These are phyloP conservation scores for Pteronura brasiliensis DNA, from an alignment of 2,113 vertebrate species.

Conservation along the genomic window DNA sequence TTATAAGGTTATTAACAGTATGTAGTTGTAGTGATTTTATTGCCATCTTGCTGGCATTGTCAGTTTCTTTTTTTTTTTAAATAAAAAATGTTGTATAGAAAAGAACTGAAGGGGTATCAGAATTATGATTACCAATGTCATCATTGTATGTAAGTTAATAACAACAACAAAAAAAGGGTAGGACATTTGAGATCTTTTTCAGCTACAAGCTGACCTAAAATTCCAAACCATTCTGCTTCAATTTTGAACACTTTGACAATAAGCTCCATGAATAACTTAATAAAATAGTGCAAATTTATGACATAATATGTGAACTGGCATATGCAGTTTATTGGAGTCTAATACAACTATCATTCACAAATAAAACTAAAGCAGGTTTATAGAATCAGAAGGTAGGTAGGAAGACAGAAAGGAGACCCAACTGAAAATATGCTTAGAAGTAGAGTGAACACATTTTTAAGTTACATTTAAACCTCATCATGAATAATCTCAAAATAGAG, in stretches of 20 bases:
- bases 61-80: constrained; percentile 4
- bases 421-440: not conserved
- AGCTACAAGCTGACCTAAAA: not conserved
- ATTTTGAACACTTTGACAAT: not conserved
- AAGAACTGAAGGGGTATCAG: not conserved
- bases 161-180: not conserved
- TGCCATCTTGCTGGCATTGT: not conserved
- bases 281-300: not conserved
- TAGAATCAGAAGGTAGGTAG: not conserved
- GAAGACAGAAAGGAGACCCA: not conserved
- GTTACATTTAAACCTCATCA: not conserved
- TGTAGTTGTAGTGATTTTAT: not conserved
- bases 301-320: not conserved
- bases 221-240: not conserved
- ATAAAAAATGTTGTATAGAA: not conserved
- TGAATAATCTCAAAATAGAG: not conserved
- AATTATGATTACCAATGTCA: not conserved
- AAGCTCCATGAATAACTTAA: not conserved
- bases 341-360: constrained; percentile 21
- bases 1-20: constrained; percentile 27
- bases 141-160: not conserved
- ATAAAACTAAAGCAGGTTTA: not conserved
- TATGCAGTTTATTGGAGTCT: constrained; percentile 20
- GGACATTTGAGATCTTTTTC: not conserved
- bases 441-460: not conserved